These are phyloP conservation scores for Triplophysa siluroides DNA, from an alignment of 2,113 vertebrate species.

Conservation along the genomic window DNA sequence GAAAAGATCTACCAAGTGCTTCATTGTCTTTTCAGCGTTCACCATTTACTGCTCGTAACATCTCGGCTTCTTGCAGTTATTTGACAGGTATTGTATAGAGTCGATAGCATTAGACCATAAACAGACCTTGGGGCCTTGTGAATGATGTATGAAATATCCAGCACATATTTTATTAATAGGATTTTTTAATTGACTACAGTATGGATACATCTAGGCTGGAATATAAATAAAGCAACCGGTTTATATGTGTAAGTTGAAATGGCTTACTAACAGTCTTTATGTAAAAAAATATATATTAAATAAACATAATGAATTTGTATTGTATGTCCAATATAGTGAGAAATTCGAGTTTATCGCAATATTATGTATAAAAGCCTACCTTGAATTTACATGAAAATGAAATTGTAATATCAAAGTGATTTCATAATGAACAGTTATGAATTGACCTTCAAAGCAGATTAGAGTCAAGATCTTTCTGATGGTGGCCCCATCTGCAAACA, in stretches of 20 bases:
- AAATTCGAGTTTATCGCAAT: background rate
- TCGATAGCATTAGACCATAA: conserved; percentile 56
- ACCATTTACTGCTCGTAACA: conserved; percentile 31
- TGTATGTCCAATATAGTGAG: background rate
- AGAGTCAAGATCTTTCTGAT: conserved; percentile 69
- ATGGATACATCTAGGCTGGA: conserved; percentile 70
- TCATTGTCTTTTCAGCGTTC: background rate
- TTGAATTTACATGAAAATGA: background rate
- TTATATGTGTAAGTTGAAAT: conserved; percentile 18
- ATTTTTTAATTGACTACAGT: conserved; percentile 75
- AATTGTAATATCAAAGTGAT: background rate
- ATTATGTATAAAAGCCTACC: background rate
- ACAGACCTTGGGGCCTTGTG: conserved; percentile 67
- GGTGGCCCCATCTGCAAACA: conserved; percentile 76
- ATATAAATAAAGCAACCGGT: conserved; percentile 67
- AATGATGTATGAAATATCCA: conserved; percentile 76
- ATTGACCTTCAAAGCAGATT: conserved; percentile 52
- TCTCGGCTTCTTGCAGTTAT: conserved; percentile 44
- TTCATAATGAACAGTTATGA: background rate
- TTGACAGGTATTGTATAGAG: conserved; percentile 32
- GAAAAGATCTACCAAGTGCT: background rate
- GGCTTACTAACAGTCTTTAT: background rate
- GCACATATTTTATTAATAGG: conserved; percentile 78
- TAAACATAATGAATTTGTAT: background rate
- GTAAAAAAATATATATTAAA: conserved; percentile 11